Evolutionary conservation across 2,888 invertebrate genomes (phyloP).

Genomic region (Chrysolina oricalcia): DNA sequence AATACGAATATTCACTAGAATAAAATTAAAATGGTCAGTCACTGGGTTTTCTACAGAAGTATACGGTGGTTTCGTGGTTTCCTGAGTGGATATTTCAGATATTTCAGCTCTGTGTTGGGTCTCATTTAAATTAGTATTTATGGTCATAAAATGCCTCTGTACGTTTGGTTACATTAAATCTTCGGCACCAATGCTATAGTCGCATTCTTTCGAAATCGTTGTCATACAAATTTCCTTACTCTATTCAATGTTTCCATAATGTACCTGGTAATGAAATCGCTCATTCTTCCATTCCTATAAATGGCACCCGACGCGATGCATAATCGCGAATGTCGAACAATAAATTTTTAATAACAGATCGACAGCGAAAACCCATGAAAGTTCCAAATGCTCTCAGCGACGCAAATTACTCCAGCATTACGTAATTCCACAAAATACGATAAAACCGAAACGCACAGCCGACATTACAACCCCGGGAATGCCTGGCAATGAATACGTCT

Average conservation of each 20-base stretch:
- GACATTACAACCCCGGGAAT: constrained; percentile 35
- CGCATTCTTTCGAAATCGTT: no score
- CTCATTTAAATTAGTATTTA: no score
- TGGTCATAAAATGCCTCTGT: no score
- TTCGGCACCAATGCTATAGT: no score
- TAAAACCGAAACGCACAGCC: constrained; percentile 30
- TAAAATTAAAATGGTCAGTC: no score
- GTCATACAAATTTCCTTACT: no score
- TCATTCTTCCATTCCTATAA: neutral
- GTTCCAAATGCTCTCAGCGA: constrained; percentile 33
- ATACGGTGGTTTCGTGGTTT: no score
- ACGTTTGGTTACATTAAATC: no score
- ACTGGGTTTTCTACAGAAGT: no score
- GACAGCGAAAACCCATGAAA: constrained; percentile 22
- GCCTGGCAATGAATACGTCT: constrained; percentile 46
- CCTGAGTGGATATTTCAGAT: no score
- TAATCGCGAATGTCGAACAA: neutral
- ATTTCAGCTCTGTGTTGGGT: no score
- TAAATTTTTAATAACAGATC: constrained; percentile 11
- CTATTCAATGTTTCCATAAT: neutral
- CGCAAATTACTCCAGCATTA: constrained; percentile 4
- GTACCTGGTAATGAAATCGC: neutral
- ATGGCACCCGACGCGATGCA: neutral
- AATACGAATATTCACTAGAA: no score
- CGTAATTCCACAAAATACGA: constrained; percentile 25